Conservation (phyloP, 1,140 invertebrate genomes). For the Camponotus floridanus region DNA sequence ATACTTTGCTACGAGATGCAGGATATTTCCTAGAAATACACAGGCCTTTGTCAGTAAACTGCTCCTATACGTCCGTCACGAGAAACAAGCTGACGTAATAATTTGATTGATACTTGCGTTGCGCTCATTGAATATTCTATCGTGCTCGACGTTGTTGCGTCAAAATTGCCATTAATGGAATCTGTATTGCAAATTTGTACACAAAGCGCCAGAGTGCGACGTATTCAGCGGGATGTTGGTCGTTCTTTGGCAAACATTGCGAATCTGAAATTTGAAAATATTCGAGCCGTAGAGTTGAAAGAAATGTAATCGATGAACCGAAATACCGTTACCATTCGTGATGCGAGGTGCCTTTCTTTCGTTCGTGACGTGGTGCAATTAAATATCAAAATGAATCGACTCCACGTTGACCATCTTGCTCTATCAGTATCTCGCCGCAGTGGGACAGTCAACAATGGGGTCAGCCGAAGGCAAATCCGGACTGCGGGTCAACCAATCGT, state of each 20-base stretch:
- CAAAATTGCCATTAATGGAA: constrained; percentile 43
- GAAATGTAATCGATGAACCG: background rate
- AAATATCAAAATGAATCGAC: constrained; percentile 46
- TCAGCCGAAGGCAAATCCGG: constrained; percentile 81
- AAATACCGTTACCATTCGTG: constrained; percentile 47
- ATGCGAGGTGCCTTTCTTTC: constrained; percentile 55
- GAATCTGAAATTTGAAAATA: background rate
- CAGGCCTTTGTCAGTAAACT: constrained; percentile 7
- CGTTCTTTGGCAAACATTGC: background rate
- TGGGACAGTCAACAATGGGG: constrained; percentile 83
- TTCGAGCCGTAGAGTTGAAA: background rate
- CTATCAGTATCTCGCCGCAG: constrained; percentile 74
- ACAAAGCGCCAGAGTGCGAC: background rate
- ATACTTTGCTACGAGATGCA: background rate
- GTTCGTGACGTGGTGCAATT: constrained; percentile 38
- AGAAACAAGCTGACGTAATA: constrained; percentile 45
- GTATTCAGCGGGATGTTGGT: background rate
- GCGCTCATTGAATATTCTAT: constrained; percentile 39
- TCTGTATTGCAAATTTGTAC: constrained; percentile 39
- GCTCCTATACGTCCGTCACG: constrained; percentile 14
- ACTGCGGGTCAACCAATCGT: constrained; percentile 78
- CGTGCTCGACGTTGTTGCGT: constrained; percentile 24
- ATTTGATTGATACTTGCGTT: constrained; percentile 49
- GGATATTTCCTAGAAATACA: background rate
- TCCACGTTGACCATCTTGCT: constrained; percentile 46